Conservation (phyloP, 2,113 vertebrate genomes). For the Misgurnus anguillicaudatus region DNA sequence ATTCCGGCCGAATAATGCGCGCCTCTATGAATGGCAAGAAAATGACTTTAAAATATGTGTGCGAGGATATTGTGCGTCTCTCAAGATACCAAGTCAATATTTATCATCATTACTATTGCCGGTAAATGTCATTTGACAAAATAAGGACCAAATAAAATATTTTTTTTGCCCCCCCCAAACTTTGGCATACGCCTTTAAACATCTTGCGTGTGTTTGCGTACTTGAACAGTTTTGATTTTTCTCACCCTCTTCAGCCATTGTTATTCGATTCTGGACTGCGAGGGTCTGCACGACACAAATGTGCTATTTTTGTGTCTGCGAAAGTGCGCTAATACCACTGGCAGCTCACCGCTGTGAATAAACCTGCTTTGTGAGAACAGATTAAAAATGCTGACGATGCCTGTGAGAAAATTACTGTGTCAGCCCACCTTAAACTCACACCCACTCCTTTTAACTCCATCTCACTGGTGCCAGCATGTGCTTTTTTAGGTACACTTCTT, state of each 20-base stretch:
- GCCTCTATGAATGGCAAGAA: slow-evolving; percentile 67
- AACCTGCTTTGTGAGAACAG: slow-evolving; percentile 30
- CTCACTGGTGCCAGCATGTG: slow-evolving; percentile 17
- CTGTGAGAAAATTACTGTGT: slow-evolving; percentile 44
- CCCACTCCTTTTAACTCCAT: slow-evolving; percentile 25
- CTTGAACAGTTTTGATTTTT: neutral
- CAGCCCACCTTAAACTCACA: slow-evolving; percentile 40
- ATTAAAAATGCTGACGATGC: slow-evolving; percentile 51
- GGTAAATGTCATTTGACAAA: slow-evolving; percentile 33
- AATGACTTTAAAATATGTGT: slow-evolving; percentile 53
- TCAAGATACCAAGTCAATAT: slow-evolving; percentile 45
- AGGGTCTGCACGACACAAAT: slow-evolving; percentile 16
- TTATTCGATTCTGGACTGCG: neutral
- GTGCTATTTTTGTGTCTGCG: slow-evolving; percentile 18
- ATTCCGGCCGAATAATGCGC: slow-evolving; percentile 63
- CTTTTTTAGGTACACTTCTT: neutral
- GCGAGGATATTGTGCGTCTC: slow-evolving; percentile 32
- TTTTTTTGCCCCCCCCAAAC: neutral
- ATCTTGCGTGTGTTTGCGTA: neutral
- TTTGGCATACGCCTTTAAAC: neutral
- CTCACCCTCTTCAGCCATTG: slow-evolving; percentile 3
- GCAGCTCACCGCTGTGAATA: slow-evolving; percentile 13
- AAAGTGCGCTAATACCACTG: slow-evolving; percentile 21
- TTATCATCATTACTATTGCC: slow-evolving; percentile 39
- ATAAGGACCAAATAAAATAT: slow-evolving; percentile 4